Evolutionary conservation across 1,140 invertebrate genomes (phyloP).

Genomic region (Drosophila funebris): DNA sequence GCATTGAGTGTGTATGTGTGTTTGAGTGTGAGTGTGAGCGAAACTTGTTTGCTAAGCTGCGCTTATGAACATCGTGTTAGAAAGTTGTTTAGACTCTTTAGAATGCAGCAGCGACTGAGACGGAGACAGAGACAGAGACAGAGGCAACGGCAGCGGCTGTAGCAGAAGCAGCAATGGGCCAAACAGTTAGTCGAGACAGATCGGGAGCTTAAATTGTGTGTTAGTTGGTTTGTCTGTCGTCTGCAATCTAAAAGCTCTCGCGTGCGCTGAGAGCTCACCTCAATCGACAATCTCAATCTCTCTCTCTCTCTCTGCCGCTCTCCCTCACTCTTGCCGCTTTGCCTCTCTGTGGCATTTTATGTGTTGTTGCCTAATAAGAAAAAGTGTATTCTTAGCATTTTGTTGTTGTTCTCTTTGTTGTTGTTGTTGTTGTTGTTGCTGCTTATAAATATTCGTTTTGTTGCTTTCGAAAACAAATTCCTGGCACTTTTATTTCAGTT

Average conservation of each 20-base stretch:
- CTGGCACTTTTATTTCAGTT: constrained; percentile 49
- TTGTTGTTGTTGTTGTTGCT: constrained; percentile 13
- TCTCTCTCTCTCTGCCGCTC: not conserved
- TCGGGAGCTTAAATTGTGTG: constrained; percentile 38
- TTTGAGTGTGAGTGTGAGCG: constrained; percentile 6
- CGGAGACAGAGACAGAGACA: not conserved
- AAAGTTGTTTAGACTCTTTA: constrained; percentile 46
- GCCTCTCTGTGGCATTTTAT: not conserved
- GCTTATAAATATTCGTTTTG: constrained; percentile 34
- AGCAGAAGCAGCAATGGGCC: not conserved
- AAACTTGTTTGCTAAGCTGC: constrained; percentile 40
- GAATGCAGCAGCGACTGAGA: constrained; percentile 28
- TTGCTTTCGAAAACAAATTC: constrained; percentile 47
- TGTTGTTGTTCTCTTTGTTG: too few relatives aligned
- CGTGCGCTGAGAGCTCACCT: constrained; percentile 14
- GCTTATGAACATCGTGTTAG: constrained; percentile 39
- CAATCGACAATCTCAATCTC: not conserved
- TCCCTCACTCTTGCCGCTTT: constrained; percentile 13
- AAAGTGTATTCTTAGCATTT: constrained; percentile 52
- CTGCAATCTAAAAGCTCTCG: constrained; percentile 17
- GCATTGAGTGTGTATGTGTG: not conserved
- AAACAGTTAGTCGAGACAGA: constrained; percentile 34
- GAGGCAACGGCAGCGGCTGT: not conserved
- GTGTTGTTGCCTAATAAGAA: constrained; percentile 51
- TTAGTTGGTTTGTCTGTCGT: constrained; percentile 36